A percentile compares a stretch with the other conserved stretches of the same genome.
phyloP scores from a whole-genome alignment of 2,797 vertebrate species.

The Syngnathus acus region DNA sequence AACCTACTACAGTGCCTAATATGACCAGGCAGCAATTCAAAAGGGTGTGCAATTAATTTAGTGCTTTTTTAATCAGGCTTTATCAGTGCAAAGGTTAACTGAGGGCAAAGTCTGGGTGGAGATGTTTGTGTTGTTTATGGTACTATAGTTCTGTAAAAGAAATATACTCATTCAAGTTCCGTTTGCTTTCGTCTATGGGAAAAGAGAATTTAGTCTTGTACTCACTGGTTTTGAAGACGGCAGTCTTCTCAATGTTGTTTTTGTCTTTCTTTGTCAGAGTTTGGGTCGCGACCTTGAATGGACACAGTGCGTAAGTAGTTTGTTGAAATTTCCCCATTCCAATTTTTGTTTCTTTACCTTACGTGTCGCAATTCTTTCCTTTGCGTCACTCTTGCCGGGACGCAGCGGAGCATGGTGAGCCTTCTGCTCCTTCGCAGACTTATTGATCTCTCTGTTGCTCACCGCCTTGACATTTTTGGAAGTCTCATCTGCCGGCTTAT shows the following conservation, averaged over 20 bases:
- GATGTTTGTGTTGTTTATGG: background rate
- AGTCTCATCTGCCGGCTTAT: constrained; percentile 9
- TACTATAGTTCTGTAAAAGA: background rate
- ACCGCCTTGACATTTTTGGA: background rate
- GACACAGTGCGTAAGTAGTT: constrained; percentile 9
- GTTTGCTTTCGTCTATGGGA: background rate
- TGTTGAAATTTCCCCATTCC: too few relatives aligned
- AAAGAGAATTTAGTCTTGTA: constrained; percentile 5
- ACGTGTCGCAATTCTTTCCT: constrained; percentile 21
- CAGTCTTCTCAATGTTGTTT: constrained; percentile 55
- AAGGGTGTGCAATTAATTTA: background rate
- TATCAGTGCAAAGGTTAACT: background rate
- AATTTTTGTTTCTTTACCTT: constrained; percentile 43
- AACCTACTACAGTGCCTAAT: too few relatives aligned
- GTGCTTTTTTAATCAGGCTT: too few relatives aligned
- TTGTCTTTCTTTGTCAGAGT: constrained; percentile 43
- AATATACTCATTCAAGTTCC: background rate
- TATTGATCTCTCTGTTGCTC: constrained; percentile 23
- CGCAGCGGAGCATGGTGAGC: background rate
- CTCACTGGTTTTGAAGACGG: constrained; percentile 51
- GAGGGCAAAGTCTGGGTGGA: background rate
- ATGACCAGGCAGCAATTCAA: too few relatives aligned
- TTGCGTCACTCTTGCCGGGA: constrained; percentile 8
- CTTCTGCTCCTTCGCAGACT: constrained; percentile 9
- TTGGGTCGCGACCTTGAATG: constrained; percentile 36